Base-by-base conservation (phyloP, 2,888 invertebrate genomes). In the Monoplex corrugatus region DNA sequence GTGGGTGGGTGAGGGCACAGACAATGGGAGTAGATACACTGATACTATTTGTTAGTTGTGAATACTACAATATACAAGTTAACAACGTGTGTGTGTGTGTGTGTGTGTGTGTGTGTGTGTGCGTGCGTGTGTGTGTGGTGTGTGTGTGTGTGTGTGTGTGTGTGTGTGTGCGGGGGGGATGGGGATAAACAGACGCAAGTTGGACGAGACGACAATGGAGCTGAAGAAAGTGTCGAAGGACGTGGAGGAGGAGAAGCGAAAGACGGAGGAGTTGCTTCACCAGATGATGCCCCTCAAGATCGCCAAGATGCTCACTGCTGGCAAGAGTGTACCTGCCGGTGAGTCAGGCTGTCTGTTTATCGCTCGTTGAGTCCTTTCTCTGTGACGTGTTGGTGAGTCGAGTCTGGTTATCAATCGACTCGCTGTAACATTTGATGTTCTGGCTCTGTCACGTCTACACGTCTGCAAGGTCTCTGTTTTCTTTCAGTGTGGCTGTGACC, bases 191-290 rank as follows among this genome's bases (percentile, higher is more conserved):
- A 80, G 78, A 5, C 95, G 95, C 87, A 94, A 95, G 75, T 91
- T 96, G 87, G 96, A 96, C 89, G 96, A 96, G 91, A 96, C 95
- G 32, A 96, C 96, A 2, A 94, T 94, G 35, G 95, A 94, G 87
- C 91, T 96, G 90, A 95, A 95, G 92, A 94, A 94, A 90, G 95
- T 95, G 92, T 95, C 96, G 0, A 92, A 92, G 45, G 95, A 95
- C 28, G 88, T 93, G 57, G 95, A 96, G 89, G 93, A 93, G 78
- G 93, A 94, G 89, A 95, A 95, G 89, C 94, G 93, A 86, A 96
- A 95, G 90, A 95, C 95, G 2, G 95, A 96, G 84, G 94, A 93
- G 40, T 90, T 96, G 68, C 92, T 96, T 38, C 95, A 95, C 88
- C 96, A 96, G 90, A 94, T 96, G 93, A 93, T 96, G 93, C 96